Evolutionary conservation across 2,113 vertebrate genomes (phyloP).

Genomic region (Laticauda colubrina): DNA sequence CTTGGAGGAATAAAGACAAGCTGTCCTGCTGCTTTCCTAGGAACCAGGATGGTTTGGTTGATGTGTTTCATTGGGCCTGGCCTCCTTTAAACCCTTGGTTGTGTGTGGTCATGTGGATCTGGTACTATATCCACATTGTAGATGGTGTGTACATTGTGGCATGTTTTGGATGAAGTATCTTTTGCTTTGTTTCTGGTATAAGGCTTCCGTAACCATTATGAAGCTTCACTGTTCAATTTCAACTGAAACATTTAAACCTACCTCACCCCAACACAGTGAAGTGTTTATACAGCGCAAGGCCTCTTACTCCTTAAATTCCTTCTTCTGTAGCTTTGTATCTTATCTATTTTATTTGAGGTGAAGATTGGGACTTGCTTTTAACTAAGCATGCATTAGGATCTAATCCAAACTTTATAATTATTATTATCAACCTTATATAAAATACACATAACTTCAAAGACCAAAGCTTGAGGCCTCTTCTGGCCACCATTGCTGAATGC

Average conservation of each 20-base stretch:
- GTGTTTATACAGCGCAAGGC: not conserved
- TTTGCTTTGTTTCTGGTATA: not conserved
- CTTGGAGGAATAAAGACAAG: not conserved
- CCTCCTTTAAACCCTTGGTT: not conserved
- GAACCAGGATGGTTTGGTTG: not conserved
- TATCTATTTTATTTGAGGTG: not conserved
- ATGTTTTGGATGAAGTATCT: not conserved
- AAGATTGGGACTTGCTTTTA: not conserved
- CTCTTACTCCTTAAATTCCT: not conserved
- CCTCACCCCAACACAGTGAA: not conserved
- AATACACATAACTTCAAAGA: not conserved
- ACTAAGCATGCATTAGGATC: not conserved
- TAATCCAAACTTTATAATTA: not conserved
- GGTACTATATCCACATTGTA: not conserved
- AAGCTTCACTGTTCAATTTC: not conserved
- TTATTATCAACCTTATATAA: not conserved
- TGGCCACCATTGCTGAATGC: too few relatives aligned
- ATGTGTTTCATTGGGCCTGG: not conserved
- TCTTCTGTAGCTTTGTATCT: not conserved
- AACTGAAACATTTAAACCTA: not conserved
- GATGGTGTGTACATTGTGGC: not conserved
- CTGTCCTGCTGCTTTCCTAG: not conserved
- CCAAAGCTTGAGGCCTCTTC: not conserved
- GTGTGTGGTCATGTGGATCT: not conserved
- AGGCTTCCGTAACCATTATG: not conserved